Evolutionary conservation across 2,113 vertebrate genomes (phyloP), one percentile per base, ranked within the genome.

Genomic region (Copsychus sechellarum): DNA sequence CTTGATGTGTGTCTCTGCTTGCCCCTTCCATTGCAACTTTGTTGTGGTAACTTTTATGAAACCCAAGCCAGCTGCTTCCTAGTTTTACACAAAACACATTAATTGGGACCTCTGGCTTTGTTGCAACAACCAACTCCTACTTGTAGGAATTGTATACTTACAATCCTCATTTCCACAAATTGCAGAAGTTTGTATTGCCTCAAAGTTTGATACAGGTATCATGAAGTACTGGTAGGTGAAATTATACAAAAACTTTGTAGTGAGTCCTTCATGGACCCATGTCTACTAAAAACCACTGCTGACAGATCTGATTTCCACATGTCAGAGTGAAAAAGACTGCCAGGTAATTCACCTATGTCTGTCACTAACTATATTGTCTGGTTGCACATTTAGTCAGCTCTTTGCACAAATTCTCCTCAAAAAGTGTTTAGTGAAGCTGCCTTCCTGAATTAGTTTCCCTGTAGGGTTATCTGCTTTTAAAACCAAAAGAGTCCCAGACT

Each of bases 31-130:
- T 67, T 94, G 81, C 80, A 87, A 60, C 93, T 94, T 94, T 90
- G 93, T 96, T 96, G 93, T 96, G 95, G 95, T 81, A 94, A 83
- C 72, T 60, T 77, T 70, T 40, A 80, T 80, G 76, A 95, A 96
- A 86, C 34, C 34, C 67, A 81, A 90, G 54, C 82, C 90, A 94
- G 76, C 92, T 90, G 85, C 93, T 96, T 94, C 92, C 90, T 83
- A 71, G 93, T 96, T 95, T 93, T 90, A 57, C 76, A 86, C 48
- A 78, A 96, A 95, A 87, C 76, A 94, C 3, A 8, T 90, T 86
- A 92, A 77, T 56, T 78, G 48, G 26, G 71, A 91, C 56, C 31
- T 84, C 48, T 77, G 74, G 22, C 85, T 95, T 86, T 86, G 60
- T 66, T 86, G 51, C 62, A 83, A 56, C 34, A 82, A 43, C 51